Base-by-base conservation (phyloP, 2,113 vertebrate genomes). In the Crotophaga sulcirostris region DNA sequence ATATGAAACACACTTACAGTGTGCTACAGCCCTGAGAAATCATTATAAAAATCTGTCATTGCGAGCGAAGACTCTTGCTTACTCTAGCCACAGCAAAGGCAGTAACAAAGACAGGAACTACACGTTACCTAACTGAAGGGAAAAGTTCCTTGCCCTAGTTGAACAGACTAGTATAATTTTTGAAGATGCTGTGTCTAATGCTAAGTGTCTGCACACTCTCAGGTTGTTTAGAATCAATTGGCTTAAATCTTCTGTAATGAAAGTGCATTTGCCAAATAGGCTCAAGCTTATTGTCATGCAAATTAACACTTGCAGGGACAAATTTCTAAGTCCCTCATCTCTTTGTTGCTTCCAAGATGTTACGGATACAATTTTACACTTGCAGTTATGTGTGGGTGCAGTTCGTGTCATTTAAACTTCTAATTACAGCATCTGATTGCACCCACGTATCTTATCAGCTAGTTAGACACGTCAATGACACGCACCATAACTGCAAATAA, bases 361-460 rank as follows among this genome's bases (percentile, higher is more conserved):
- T 95, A 88, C 5, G 44, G 94, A 84, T 96, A 85, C 56, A 88
- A 29, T 95, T 94, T 95, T 96, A 87, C 92, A 74, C 93, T 94
- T 90, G 76, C 73, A 87, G 89, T 93, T 95, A 66, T 67, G 94
- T 95, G 94, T 97, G 94, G 96, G 95, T 94, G 90, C 93, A 95
- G 91, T 97, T 96, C 84, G 63, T 95, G 94, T 96, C 94, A 96
- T 91, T 93, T 96, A 95, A 93, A 96, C 95, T 96, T 96, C 91
- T 94, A 97, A 96, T 97, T 97, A 93, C 38, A 2, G 94, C 93
- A 91, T 96, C 89, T 95, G 96, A 94, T 95, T 77, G 78, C 95
- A 63, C 95, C 95, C 95, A 97, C 91, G 33, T 47, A 86, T 94
- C 93, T 95, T 95, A 94, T 91, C 96, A 96, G 78, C 92, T 83